Conservation (phyloP, 2,797 vertebrate species). For the Liasis olivaceus region DNA sequence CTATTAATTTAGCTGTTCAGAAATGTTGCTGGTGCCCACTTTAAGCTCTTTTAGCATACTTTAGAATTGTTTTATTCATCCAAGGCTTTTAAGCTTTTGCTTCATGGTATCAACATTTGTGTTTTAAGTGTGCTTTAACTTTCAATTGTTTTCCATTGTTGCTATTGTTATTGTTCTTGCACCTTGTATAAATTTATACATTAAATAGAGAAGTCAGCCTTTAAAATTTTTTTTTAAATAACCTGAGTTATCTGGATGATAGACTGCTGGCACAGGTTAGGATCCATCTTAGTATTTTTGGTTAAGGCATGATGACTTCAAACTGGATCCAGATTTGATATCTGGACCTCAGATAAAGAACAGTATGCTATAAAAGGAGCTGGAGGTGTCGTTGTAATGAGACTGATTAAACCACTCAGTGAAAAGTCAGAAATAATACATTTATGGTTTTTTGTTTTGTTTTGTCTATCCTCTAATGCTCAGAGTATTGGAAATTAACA, state of each 20-base stretch:
- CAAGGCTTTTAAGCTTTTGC: neutral
- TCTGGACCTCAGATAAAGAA: neutral
- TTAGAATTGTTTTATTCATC: neutral
- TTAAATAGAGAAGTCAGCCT: neutral
- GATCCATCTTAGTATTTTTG: neutral
- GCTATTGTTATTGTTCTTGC: neutral
- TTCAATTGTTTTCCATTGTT: neutral
- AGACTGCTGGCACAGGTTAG: neutral
- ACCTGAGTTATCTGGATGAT: neutral
- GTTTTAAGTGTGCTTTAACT: neutral
- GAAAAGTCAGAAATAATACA: neutral
- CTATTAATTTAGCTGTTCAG: neutral
- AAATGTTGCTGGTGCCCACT: neutral
- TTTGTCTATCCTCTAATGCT: neutral
- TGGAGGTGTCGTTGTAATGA: neutral
- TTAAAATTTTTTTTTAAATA: neutral
- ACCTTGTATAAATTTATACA: neutral
- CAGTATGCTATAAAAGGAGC: neutral
- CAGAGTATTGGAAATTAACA: neutral
- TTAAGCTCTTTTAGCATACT: neutral
- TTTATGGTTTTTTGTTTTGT: neutral
- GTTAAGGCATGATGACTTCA: neutral
- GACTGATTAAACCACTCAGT: neutral
- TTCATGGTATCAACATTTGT: neutral
- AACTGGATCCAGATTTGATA: neutral